Evolutionary conservation across 2,797 vertebrate genomes (phyloP).

Genomic region (Acanthis flammea): DNA sequence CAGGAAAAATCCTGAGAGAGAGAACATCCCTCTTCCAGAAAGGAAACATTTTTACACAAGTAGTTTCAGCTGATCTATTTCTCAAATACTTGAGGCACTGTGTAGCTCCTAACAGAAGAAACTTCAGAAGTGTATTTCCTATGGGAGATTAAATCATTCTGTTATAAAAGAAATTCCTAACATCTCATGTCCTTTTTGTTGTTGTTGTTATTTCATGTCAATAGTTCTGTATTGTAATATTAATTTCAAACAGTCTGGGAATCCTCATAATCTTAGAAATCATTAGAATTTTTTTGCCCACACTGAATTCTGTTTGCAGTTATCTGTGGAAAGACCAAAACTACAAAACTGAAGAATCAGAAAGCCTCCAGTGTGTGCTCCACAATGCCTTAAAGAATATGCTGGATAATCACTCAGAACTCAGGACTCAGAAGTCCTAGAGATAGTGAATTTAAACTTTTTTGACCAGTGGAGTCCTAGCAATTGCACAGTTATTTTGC

Average conservation of each 20-base stretch:
- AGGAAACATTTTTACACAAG: not conserved
- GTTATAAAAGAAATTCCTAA: not conserved
- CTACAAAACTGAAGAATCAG: not conserved
- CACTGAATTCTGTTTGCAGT: not conserved
- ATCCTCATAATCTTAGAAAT: not conserved
- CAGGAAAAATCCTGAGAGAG: not conserved
- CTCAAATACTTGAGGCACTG: not conserved
- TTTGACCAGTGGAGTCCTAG: not conserved
- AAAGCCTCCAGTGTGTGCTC: not conserved
- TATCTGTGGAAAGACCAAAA: not conserved
- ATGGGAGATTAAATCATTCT: not conserved
- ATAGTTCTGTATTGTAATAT: not conserved
- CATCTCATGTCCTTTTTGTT: not conserved
- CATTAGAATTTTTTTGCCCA: not conserved
- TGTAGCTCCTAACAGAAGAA: not conserved
- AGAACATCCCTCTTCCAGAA: not conserved
- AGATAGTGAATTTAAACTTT: not conserved
- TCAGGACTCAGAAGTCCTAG: not conserved
- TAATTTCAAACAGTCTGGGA: not conserved
- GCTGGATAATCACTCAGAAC: not conserved
- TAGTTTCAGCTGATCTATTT: not conserved
- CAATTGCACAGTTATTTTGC: not conserved
- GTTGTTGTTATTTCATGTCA: not conserved
- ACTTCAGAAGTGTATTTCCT: not conserved
- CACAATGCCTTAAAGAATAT: not conserved